These are phyloP conservation scores for Otus sunia DNA, from an alignment of 2,113 vertebrate genomes.

Conservation along the genomic window DNA sequence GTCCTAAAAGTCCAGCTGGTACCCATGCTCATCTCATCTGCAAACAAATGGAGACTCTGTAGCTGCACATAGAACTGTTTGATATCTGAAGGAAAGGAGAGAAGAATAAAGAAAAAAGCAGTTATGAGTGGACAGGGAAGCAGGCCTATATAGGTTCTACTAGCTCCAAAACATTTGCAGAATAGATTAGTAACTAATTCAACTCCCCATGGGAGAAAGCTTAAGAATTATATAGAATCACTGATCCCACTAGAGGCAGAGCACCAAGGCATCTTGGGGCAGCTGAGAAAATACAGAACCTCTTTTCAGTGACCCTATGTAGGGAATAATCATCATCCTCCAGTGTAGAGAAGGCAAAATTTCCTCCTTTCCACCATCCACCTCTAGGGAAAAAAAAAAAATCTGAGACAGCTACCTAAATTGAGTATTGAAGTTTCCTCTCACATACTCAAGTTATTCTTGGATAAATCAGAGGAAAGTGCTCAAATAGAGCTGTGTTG, in stretches of 20 bases:
- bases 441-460: conserved; percentile 32
- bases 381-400: neutral
- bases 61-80: neutral
- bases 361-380: neutral
- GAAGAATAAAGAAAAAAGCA: neutral
- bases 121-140: neutral
- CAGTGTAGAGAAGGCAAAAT: neutral
- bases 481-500: conserved; percentile 19
- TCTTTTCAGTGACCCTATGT: neutral
- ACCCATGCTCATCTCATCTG: neutral
- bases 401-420: neutral
- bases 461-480: conserved; percentile 47
- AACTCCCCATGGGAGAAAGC: neutral
- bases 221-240: neutral
- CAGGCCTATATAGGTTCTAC: neutral
- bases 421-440: conserved; percentile 16
- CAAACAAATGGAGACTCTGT: neutral
- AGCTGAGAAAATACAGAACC: neutral
- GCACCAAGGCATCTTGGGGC: neutral
- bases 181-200: neutral
- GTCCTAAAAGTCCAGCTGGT: neutral
- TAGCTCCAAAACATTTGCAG: neutral
- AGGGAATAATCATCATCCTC: neutral
- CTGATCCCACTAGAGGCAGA: neutral
- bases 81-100: neutral